Conservation (phyloP, 2,888 invertebrate species). For the Cactoblastis cactorum region DNA sequence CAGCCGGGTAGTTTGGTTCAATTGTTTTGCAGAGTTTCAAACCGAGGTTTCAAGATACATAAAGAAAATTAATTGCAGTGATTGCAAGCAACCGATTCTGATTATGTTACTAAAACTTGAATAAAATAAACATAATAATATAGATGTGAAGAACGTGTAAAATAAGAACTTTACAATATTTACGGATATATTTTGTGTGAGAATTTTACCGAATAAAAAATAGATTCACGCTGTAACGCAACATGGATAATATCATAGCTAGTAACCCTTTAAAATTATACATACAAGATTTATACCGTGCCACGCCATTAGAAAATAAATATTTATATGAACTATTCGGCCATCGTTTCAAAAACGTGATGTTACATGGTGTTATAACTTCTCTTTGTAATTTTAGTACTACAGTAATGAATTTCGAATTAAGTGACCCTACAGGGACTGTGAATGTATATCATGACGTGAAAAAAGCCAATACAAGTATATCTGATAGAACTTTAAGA, state of each 20-base stretch:
- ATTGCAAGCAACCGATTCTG: too few relatives aligned
- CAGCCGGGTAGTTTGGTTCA: too few relatives aligned
- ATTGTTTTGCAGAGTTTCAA: too few relatives aligned
- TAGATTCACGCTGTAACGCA: not conserved
- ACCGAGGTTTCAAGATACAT: too few relatives aligned
- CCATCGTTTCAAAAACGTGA: constrained; percentile 60
- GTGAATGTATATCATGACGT: constrained; percentile 57
- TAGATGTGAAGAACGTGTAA: too few relatives aligned
- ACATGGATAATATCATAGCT: constrained; percentile 32
- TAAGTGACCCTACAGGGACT: constrained; percentile 63
- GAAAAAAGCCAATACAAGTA: constrained; percentile 45
- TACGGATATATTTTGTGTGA: not conserved
- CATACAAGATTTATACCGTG: constrained; percentile 68
- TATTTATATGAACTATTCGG: constrained; percentile 63
- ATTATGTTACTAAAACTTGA: too few relatives aligned
- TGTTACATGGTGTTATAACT: constrained; percentile 64
- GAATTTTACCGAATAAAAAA: not conserved
- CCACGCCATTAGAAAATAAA: constrained; percentile 49
- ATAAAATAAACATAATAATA: too few relatives aligned
- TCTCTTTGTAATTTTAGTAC: constrained; percentile 46
- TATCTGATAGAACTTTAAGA: constrained; percentile 36
- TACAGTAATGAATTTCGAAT: constrained; percentile 48
- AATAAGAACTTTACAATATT: too few relatives aligned
- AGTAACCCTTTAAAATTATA: constrained; percentile 57
- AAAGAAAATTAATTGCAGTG: too few relatives aligned